Base-by-base conservation (phyloP, 2,113 vertebrate species). In the Trematocara unimaculatum region DNA sequence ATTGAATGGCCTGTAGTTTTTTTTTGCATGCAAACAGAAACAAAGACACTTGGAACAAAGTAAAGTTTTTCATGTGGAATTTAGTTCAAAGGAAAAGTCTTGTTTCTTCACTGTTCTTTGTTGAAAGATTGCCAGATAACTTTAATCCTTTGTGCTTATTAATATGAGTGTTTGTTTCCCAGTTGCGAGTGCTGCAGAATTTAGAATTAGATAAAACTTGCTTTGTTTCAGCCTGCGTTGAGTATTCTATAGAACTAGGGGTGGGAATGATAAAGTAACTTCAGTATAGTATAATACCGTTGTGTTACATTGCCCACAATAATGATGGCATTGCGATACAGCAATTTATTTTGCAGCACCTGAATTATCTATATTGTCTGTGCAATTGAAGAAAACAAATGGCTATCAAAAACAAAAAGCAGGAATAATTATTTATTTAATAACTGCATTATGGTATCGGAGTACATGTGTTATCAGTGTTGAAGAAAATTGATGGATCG, bases 21-120 rank as follows among this genome's bases (percentile, higher is more conserved):
- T 62, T 42, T 15, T 17, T 74, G 15, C 70, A 18, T 74, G 23
- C 42, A 49, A 31, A 77, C 23, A 49, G 15, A 77, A 18, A 49
- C 42, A 77, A 49, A 74, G 72, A 84, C 79, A 53, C 60, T 89
- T 70, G 79, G 78, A 79, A 70, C 79, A 53, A 60, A 88, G 88
- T 88, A 33, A 90, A 82, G 42, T 54, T 20, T 38, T 81, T 87
- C 64, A 83, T 58, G 78, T 90, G 56, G 49, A 81, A 84, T 84
- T 81, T 79, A 79, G 26, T 55, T 88, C 82, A n/a, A 51, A 55
- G 14, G 67, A 84, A 62, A 40, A 45, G 33, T 62, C 87, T 84
- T 78, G 23, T 77, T 29, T 49, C 15, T 77, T 47, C 42, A 11
- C 31, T 84, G 33, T 86, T 81, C 84, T 89, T 83, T 78, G 79